A percentile compares a stretch with the other conserved stretches of the same genome.
phyloP scores from a whole-genome alignment of 2,797 vertebrate species.

The Vireo griseus region DNA sequence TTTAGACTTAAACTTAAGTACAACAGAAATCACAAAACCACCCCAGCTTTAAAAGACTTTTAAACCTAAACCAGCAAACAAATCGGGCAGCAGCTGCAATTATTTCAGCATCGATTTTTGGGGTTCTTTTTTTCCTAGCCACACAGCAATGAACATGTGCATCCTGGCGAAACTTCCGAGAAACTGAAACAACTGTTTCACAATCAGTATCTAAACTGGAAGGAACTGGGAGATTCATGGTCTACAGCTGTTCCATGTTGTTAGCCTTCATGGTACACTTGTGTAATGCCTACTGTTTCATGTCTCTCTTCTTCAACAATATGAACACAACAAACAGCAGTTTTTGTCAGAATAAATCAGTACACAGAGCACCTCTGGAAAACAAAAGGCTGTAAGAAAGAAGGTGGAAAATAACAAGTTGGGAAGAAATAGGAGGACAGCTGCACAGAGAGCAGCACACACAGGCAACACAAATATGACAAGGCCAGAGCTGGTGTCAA shows the following conservation, averaged over 20 bases:
- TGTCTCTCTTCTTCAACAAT: background rate
- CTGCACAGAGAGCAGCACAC: background rate
- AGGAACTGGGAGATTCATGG: background rate
- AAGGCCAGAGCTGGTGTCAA: background rate
- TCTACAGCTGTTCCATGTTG: background rate
- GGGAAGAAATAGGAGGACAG: background rate
- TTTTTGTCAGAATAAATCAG: background rate
- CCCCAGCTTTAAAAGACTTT: background rate
- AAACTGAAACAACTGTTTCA: background rate
- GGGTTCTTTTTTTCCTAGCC: background rate
- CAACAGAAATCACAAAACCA: background rate
- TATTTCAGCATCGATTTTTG: background rate
- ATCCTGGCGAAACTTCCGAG: background rate
- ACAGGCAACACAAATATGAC: background rate
- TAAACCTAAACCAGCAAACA: background rate
- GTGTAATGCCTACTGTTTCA: background rate
- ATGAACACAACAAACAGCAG: background rate
- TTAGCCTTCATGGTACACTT: background rate
- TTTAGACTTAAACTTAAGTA: background rate
- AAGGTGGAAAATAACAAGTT: background rate
- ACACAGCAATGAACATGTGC: background rate
- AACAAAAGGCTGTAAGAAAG: background rate
- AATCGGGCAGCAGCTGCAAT: background rate
- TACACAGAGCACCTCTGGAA: background rate
- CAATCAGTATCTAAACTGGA: background rate